phyloP scores from a whole-genome alignment of 2,888 invertebrate genomes.

The Dorcus parallelipipedus region DNA sequence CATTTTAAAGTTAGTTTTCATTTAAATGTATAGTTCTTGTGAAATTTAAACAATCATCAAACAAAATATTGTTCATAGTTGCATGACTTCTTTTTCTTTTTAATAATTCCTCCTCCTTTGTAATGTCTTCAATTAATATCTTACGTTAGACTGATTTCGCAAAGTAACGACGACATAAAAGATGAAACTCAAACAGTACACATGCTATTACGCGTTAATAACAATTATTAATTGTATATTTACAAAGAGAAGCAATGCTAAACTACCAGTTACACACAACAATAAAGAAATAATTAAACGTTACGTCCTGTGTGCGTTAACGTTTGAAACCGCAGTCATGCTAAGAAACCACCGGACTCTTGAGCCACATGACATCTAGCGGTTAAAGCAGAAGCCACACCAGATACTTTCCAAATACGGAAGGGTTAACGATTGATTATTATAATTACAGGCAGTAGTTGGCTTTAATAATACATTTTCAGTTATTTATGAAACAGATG shows the following conservation, averaged over 20 bases:
- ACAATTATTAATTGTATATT: too few relatives aligned
- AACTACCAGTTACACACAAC: constrained; percentile 12
- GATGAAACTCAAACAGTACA: too few relatives aligned
- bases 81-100: too few relatives aligned
- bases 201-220: too few relatives aligned
- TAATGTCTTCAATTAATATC: too few relatives aligned
- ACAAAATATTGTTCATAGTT: too few relatives aligned
- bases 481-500: constrained; percentile 29
- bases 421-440: constrained; percentile 26
- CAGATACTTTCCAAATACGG: constrained; percentile 4
- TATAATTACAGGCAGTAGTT: constrained; percentile 28
- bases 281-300: constrained; percentile 18
- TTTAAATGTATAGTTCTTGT: too few relatives aligned
- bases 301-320: constrained; percentile 6
- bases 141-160: too few relatives aligned
- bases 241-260: background rate
- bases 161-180: too few relatives aligned
- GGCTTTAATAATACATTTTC: constrained; percentile 25
- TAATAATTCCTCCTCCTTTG: too few relatives aligned
- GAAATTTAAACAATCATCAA: too few relatives aligned
- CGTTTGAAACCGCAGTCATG: constrained; percentile 17
- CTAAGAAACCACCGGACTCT: background rate
- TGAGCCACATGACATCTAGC: constrained; percentile 27
- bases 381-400: constrained; percentile 11
- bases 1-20: too few relatives aligned